These are phyloP conservation scores for Acanthis flammea DNA, from an alignment of 2,797 vertebrate genomes.

Conservation along the genomic window DNA sequence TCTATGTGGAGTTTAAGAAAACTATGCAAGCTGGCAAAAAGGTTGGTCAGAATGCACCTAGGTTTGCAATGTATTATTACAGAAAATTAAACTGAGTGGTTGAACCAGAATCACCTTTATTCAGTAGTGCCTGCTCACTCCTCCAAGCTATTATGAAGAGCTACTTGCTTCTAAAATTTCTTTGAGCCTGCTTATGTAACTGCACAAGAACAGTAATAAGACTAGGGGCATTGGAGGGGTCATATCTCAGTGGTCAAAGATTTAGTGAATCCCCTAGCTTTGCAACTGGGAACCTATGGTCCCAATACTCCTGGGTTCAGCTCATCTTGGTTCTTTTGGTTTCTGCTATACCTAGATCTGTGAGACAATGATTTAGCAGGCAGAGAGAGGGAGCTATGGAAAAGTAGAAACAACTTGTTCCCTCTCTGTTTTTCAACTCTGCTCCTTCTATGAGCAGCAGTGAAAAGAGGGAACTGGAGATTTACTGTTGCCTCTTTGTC, in stretches of 20 bases:
- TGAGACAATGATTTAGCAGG: background rate
- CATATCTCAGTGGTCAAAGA: background rate
- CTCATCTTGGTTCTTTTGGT: background rate
- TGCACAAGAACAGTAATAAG: background rate
- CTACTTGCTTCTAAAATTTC: background rate
- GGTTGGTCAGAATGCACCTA: background rate
- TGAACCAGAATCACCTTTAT: background rate
- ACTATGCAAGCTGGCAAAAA: background rate
- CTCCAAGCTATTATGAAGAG: background rate
- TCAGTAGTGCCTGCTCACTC: background rate
- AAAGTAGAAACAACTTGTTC: background rate
- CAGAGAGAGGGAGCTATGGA: background rate
- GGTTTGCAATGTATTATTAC: background rate
- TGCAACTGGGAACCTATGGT: background rate
- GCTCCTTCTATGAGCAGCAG: background rate
- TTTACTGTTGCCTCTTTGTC: background rate
- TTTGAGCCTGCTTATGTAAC: background rate
- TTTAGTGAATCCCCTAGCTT: background rate
- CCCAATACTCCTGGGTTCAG: rapidly evolving
- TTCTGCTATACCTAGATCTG: background rate
- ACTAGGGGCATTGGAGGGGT: rapidly evolving
- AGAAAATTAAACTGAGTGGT: background rate
- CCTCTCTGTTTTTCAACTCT: background rate
- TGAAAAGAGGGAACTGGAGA: background rate
- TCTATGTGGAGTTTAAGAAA: background rate